These are phyloP conservation scores for Seira sanloemensis DNA, from an alignment of 2,888 invertebrate genomes.

Conservation along the genomic window DNA sequence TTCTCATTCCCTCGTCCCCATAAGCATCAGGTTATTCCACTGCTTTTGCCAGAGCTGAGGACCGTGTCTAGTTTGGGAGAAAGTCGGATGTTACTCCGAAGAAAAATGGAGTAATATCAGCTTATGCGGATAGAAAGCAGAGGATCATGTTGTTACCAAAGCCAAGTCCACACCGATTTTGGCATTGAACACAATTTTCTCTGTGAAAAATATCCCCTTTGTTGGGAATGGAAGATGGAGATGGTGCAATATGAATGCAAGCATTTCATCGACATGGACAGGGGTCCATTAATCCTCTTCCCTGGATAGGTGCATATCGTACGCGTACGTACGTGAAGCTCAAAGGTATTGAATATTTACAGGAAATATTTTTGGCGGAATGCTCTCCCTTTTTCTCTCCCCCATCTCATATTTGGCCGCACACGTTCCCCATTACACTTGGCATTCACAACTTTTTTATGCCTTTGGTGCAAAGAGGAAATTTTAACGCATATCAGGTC, in stretches of 20 bases:
- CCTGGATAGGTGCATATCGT: not conserved
- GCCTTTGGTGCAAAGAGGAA: too few species aligned
- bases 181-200: slow-evolving; percentile 14
- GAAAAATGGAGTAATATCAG: not conserved
- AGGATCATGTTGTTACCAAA: not conserved
- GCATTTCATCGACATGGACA: slow-evolving; percentile 10
- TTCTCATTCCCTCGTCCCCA: not conserved
- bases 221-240: not conserved
- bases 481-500: too few species aligned
- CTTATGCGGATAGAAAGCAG: not conserved
- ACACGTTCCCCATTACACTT: too few species aligned
- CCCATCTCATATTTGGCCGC: too few species aligned
- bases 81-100: not conserved
- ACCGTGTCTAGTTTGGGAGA: not conserved
- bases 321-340: not conserved
- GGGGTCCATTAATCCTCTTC: not conserved
- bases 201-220: too few species aligned
- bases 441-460: too few species aligned
- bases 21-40: slow-evolving; percentile 35
- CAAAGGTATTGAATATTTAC: not conserved
- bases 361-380: too few species aligned
- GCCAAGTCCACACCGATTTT: not conserved
- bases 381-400: too few species aligned
- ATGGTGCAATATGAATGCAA: not conserved
- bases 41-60: not conserved